phyloP scores from a whole-genome alignment of 2,888 invertebrate species.

The Pteria penguin region DNA sequence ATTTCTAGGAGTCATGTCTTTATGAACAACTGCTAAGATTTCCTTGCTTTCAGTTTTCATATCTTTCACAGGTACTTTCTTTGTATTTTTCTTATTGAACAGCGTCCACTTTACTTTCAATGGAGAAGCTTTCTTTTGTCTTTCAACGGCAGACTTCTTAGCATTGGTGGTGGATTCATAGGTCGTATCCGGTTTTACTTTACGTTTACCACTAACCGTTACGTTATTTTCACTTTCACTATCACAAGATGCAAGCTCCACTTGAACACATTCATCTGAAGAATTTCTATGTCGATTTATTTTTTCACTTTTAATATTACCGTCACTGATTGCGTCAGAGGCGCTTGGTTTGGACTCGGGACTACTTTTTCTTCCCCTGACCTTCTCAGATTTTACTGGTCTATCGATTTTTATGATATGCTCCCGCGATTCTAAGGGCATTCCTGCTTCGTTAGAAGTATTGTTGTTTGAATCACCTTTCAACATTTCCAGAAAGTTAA shows the following conservation, averaged over 20 bases:
- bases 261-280: conserved; percentile 11
- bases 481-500: conserved; percentile 74
- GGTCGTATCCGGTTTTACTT: conserved; percentile 13
- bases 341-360: not conserved
- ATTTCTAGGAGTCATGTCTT: conserved; percentile 55
- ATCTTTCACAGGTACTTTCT: conserved; percentile 9
- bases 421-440: not conserved
- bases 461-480: conserved; percentile 65
- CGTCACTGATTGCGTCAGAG: not conserved
- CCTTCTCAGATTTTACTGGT: not conserved
- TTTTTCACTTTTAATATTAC: not conserved
- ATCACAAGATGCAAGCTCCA: not conserved
- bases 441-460: conserved; percentile 4
- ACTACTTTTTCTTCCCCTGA: not conserved
- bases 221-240: conserved; percentile 22
- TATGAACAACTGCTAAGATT: conserved; percentile 61
- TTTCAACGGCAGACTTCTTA: conserved; percentile 23
- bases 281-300: not conserved
- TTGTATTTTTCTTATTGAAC: conserved; percentile 34
- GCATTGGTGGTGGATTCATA: not conserved
- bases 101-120: conserved; percentile 47
- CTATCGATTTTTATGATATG: not conserved
- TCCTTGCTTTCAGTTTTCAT: conserved; percentile 14
- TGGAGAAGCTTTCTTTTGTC: conserved; percentile 31
- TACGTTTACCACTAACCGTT: conserved; percentile 2